Evolutionary conservation across 2,888 invertebrate genomes (phyloP), one percentile per base, ranked within the genome.

Genomic region (Morpho helenor): DNA sequence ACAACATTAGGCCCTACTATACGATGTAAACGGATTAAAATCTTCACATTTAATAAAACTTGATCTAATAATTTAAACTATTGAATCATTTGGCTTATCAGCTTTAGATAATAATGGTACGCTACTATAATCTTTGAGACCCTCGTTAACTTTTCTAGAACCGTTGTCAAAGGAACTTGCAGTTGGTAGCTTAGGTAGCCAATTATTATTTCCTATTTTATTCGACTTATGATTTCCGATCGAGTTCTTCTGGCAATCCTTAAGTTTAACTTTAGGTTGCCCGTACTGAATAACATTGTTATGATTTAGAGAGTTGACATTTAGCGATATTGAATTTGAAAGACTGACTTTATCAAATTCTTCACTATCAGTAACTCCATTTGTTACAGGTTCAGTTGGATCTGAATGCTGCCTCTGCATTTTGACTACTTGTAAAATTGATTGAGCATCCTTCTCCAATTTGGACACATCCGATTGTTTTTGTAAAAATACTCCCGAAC

Each of bases 181-280:
- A 8, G 88, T 79, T 1, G 89, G 81, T 58, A 90, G 65, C 62
- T 88, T 89, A 1, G 88, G 78, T 64, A 90, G 82, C 89, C 91
- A 91, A 75, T 90, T 90, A 63, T 91, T 91, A 74, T 90, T 91
- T 63, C 88, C 91, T 70, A 85, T 74, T 71, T 87, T 87, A 75
- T 79, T 83, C 42, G 79, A 71, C 66, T 83, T 87, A 68, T 84
- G 79, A 64, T 84, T 86, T 23, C 79, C 77, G 43, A 84, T 70
- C 4, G 83, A 75, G 52, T 82, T 86, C 63, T 70, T 70, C 55
- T 82, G 80, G 43, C 75, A 76, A 44, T 88, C 88, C 76, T 86
- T 90, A 74, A 89, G 71, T 68, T 87, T 88, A 0, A 88, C 87
- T 66, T 82, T 79, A 0, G 87, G 85, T 60, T 83, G 86, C 8